Evolutionary conservation across 2,113 vertebrate species (phyloP).

Genomic region (Planiliza haematocheilus): DNA sequence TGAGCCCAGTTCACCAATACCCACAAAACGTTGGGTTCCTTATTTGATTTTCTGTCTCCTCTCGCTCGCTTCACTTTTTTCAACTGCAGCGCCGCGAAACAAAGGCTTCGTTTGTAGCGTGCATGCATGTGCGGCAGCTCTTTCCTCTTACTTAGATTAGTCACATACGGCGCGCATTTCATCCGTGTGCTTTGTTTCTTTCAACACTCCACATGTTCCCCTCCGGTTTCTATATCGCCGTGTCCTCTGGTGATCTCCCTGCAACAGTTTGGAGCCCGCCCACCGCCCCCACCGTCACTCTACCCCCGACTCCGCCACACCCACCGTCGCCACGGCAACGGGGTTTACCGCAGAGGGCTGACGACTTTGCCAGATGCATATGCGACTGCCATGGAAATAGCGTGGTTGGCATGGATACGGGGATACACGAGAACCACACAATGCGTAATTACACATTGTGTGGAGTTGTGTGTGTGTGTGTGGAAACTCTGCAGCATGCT

Average conservation of each 20-base stretch:
- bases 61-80: constrained; percentile 29
- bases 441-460: constrained; percentile 44
- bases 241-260: constrained; percentile 57
- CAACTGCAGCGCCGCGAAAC: constrained; percentile 24
- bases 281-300: constrained; percentile 15
- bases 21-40: constrained; percentile 57
- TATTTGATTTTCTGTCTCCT: constrained; percentile 49
- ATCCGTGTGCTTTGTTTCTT: constrained; percentile 8
- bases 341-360: constrained; percentile 63
- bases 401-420: constrained; percentile 61
- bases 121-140: neutral
- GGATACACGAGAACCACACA: constrained; percentile 53
- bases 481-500: constrained; percentile 40
- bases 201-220: constrained; percentile 41
- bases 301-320: constrained; percentile 53
- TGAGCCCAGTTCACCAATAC: constrained; percentile 47
- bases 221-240: constrained; percentile 23
- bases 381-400: constrained; percentile 59
- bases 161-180: constrained; percentile 30
- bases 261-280: constrained; percentile 28
- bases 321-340: constrained; percentile 63
- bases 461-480: neutral
- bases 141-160: constrained; percentile 24
- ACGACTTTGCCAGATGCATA: constrained; percentile 70
- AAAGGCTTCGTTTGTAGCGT: constrained; percentile 41